Base-by-base conservation (phyloP, 2,797 vertebrate genomes). In the Bradypus variegatus region DNA sequence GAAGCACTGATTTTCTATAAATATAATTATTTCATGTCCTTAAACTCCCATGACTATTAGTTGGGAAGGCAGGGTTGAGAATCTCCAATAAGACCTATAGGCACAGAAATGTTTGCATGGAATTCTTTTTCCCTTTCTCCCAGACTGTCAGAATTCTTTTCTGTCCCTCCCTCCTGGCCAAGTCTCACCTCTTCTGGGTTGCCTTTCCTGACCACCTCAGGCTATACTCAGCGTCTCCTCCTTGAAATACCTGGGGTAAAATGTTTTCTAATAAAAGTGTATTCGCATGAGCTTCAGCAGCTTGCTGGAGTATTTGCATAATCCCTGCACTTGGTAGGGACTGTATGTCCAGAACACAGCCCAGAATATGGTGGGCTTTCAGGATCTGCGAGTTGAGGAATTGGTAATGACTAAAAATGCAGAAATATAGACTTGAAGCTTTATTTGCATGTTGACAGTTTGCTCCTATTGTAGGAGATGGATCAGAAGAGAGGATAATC, bases 31-130 rank as follows among this genome's bases (percentile, higher is more conserved):
- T 81, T 86, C 83, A n/a, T 77, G 67, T 2, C 38, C 65, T 84
- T 64, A 60, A 77, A 70, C 31, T 80, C 19, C 55, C 27, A 8
- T 45, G 65, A 41, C 69, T 48, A n/a, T 93, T 41, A 64, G 33
- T 67, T 83, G 25, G 64, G 73, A 92, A 90, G 76, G n/a, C 58
- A 29, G 64, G 64, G 70, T 89, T 85, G n/a, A 86, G 85, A 89
- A 92, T 76, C n/a, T 31, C 27, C 86, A 72, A 10, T n/a, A 72
- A 86, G 48, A 90, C 27, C 33, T 62, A 36, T 48, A 58, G 53
- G 21, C 75, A 79, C 15, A 58, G 53, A 92, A 76, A 31, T 65
- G 36, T 67, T 65, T 81, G 55, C 29, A 23, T 65, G 38, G n/a
- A 87, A 76, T 92, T 73, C 9, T 89, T 89, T 85, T 12, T 29